These are phyloP conservation scores for Ctenosaura bakeri DNA, from an alignment of 2,797 vertebrate species.

Conservation along the genomic window DNA sequence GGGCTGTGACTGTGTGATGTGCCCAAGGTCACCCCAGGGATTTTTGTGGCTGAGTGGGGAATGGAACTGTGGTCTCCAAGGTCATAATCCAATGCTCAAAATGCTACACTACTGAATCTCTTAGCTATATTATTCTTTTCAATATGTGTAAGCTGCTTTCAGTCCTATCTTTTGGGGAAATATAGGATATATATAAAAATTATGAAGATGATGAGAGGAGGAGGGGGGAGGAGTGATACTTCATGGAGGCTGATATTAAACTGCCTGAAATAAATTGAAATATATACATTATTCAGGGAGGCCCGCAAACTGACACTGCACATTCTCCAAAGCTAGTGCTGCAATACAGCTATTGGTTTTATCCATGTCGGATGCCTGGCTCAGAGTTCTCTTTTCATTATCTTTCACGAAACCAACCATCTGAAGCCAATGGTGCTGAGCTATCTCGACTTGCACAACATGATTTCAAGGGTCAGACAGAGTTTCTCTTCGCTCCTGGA, in stretches of 20 bases:
- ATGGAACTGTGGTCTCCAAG: too few relatives aligned
- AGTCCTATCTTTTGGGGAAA: too few relatives aligned
- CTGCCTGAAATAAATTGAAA: not conserved
- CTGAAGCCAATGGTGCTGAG: not conserved
- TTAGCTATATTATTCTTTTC: too few relatives aligned
- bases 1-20: too few relatives aligned
- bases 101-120: too few relatives aligned
- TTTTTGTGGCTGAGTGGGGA: too few relatives aligned
- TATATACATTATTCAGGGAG: not conserved
- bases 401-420: not conserved
- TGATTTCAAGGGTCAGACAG: slow-evolving; percentile 5
- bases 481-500: not conserved
- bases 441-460: not conserved
- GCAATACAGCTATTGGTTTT: not conserved
- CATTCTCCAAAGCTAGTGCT: not conserved
- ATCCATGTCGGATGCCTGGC: not conserved
- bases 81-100: too few relatives aligned
- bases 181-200: too few relatives aligned
- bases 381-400: not conserved
- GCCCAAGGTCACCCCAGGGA: too few relatives aligned
- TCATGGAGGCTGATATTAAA: not conserved
- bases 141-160: too few relatives aligned
- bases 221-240: too few relatives aligned
- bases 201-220: too few relatives aligned
- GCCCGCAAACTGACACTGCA: not conserved